A percentile compares a stretch with the other conserved stretches of the same genome.
Conservation (phyloP, 1,140 invertebrate genomes). For the Neodiprion fabricii region DNA sequence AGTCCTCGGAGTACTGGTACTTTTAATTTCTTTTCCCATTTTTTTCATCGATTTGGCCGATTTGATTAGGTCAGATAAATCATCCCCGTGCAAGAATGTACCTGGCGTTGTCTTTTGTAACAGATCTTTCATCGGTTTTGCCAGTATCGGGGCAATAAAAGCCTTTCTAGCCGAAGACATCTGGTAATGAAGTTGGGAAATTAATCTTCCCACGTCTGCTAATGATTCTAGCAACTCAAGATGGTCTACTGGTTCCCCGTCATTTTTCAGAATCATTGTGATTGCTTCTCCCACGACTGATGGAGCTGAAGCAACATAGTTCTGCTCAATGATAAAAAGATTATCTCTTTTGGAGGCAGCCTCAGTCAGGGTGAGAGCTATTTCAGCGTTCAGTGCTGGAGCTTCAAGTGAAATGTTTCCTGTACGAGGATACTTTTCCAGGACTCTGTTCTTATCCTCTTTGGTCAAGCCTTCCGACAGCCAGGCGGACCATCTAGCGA, state of each 20-base stretch:
- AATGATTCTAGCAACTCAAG: conserved; percentile 16
- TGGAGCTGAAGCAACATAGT: conserved; percentile 25
- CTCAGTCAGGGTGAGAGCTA: conserved; percentile 16
- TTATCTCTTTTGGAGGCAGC: conserved; percentile 18
- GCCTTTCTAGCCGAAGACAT: conserved; percentile 23
- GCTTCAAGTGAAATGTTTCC: conserved; percentile 19
- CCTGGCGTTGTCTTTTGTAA: conserved; percentile 18
- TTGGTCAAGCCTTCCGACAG: conserved; percentile 16
- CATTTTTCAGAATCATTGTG: conserved; percentile 16
- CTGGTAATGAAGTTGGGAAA: conserved; percentile 17
- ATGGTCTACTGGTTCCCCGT: conserved; percentile 18
- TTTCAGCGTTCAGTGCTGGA: conserved; percentile 18
- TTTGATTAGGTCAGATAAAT: conserved; percentile 14
- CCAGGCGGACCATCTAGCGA: conserved; percentile 19
- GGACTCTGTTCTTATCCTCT: conserved; percentile 8
- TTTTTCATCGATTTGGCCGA: conserved; percentile 18
- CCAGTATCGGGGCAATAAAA: conserved; percentile 18
- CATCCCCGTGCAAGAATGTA: conserved; percentile 12
- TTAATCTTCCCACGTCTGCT: conserved; percentile 15
- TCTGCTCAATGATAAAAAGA: conserved; percentile 23
- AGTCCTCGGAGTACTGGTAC: background rate
- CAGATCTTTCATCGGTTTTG: conserved; percentile 18
- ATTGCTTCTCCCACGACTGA: conserved; percentile 22
- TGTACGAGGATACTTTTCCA: conserved; percentile 21
- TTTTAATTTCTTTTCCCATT: conserved; percentile 16